Conservation (phyloP, 2,888 invertebrate species). For the Mythimna albipuncta region DNA sequence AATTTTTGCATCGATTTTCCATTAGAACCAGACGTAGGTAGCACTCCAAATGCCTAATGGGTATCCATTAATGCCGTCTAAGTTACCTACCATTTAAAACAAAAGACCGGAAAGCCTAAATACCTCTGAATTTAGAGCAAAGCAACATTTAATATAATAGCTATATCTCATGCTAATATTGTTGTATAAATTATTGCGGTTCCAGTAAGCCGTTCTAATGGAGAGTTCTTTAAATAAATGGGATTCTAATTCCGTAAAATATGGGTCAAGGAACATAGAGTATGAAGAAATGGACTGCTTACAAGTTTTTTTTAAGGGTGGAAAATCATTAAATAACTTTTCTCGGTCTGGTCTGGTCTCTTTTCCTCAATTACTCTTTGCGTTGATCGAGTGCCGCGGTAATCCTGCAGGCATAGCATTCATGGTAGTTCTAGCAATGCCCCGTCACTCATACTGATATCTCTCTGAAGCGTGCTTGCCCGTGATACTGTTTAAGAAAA, state of each 20-base stretch:
- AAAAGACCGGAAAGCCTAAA: slow-evolving; percentile 34
- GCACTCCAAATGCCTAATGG: not conserved
- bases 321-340: too few relatives aligned
- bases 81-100: slow-evolving; percentile 28
- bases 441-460: too few relatives aligned
- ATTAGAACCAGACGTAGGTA: not conserved
- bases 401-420: too few relatives aligned
- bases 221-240: slow-evolving; percentile 52
- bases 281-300: slow-evolving; percentile 16
- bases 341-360: too few relatives aligned
- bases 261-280: slow-evolving; percentile 29
- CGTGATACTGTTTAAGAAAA: too few relatives aligned
- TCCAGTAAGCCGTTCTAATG: slow-evolving; percentile 29
- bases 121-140: slow-evolving; percentile 36
- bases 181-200: slow-evolving; percentile 40
- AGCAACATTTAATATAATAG: slow-evolving; percentile 30
- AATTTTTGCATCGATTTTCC: not conserved
- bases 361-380: too few relatives aligned
- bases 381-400: too few relatives aligned
- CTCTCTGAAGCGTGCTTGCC: too few relatives aligned
- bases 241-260: slow-evolving; percentile 58
- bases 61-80: slow-evolving; percentile 11
- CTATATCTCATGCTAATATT: slow-evolving; percentile 39
- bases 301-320: not conserved
- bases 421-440: too few relatives aligned